A percentile compares a stretch with the other conserved stretches of the same genome.
phyloP scores from a whole-genome alignment of 2,888 invertebrate genomes.

The Drosophila mulleri region DNA sequence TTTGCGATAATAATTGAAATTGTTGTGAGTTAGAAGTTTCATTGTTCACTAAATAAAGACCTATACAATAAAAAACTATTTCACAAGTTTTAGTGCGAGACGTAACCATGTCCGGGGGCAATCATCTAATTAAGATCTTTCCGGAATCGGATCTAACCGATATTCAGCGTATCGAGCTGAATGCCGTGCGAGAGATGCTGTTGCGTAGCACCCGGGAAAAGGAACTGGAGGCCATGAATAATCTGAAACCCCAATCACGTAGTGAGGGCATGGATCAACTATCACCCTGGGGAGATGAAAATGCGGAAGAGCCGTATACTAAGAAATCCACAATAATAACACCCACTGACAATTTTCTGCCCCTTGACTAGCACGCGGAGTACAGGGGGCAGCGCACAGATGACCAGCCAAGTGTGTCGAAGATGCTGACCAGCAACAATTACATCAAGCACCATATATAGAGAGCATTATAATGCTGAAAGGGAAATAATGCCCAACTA shows the following conservation, averaged over 20 bases:
- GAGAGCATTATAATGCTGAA: neutral
- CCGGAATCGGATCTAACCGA: conserved; percentile 27
- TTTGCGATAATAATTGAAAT: neutral
- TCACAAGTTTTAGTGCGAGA: neutral
- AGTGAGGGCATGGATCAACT: neutral
- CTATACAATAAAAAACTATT: neutral
- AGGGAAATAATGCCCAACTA: conserved; percentile 40
- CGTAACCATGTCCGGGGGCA: neutral
- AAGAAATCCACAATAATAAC: neutral
- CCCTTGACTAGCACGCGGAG: neutral
- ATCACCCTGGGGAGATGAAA: neutral
- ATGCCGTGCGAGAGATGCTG: conserved; percentile 18
- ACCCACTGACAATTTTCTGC: neutral
- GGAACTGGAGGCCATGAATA: neutral
- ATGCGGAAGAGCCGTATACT: neutral
- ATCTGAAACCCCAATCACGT: neutral
- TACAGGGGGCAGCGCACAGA: neutral
- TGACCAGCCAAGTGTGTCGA: neutral
- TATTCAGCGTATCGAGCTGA: conserved; percentile 36
- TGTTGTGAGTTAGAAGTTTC: neutral
- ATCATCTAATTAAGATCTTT: conserved; percentile 30
- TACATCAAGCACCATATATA: neutral
- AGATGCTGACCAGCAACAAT: conserved; percentile 15
- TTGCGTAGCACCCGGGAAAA: conserved; percentile 10
- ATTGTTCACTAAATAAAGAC: too few relatives aligned